phyloP scores from a whole-genome alignment of 2,113 vertebrate species.

The Orientallactaga bullata region DNA sequence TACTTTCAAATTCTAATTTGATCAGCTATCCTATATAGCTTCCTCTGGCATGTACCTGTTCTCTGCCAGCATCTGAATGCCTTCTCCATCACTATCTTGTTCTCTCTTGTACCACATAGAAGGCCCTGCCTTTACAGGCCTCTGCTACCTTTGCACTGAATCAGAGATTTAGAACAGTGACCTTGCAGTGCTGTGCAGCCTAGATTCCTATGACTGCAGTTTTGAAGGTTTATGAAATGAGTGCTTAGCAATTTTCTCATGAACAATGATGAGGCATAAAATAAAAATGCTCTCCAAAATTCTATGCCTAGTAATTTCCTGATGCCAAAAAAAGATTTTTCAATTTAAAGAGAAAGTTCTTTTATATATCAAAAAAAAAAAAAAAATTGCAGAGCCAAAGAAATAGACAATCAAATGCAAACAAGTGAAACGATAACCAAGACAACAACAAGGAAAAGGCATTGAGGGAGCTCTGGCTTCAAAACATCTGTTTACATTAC shows the following conservation, averaged over 20 bases:
- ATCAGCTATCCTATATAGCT: neutral
- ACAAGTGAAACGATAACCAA: neutral
- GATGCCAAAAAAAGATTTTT: neutral
- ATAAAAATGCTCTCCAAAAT: constrained; percentile 42
- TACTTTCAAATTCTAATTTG: constrained; percentile 45
- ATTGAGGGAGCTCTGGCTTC: neutral
- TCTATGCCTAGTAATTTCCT: neutral
- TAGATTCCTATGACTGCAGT: neutral
- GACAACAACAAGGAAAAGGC: neutral
- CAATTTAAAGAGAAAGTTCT: neutral
- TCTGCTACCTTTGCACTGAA: neutral
- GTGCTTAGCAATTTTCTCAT: constrained; percentile 56
- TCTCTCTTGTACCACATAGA: neutral
- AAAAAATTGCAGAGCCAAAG: neutral
- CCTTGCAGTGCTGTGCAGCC: constrained; percentile 6
- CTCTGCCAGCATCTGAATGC: neutral
- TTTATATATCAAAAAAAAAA: neutral
- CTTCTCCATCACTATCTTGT: neutral
- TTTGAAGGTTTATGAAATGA: neutral
- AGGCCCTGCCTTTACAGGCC: neutral
- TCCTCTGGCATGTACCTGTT: neutral
- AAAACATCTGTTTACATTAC: neutral
- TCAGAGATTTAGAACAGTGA: neutral
- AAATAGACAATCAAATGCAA: neutral
- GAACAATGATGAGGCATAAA: neutral